These are phyloP conservation scores for Ibidorhyncha struthersii DNA, from an alignment of 2,113 vertebrate genomes.

Conservation along the genomic window DNA sequence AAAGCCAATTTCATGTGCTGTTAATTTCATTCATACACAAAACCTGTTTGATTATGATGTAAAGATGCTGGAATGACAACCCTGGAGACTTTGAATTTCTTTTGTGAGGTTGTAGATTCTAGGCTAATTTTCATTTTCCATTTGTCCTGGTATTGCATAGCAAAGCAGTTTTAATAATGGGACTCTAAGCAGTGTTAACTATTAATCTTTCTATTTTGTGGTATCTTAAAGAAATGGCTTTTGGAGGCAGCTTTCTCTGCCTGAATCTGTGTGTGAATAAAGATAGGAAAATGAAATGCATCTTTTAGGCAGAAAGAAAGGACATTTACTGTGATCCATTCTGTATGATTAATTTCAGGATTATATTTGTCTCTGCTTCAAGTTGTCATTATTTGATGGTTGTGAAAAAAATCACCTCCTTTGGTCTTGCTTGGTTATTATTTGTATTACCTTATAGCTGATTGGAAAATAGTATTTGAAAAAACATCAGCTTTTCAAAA, in stretches of 20 bases:
- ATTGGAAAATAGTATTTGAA: background rate
- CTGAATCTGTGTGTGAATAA: constrained; percentile 4
- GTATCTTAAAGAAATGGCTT: constrained; percentile 40
- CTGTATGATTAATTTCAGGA: constrained; percentile 5
- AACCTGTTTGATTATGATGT: constrained; percentile 54
- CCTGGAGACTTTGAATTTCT: constrained; percentile 5
- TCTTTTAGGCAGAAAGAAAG: constrained; percentile 4
- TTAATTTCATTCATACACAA: constrained; percentile 79
- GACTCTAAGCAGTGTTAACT: background rate
- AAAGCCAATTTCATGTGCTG: constrained; percentile 83
- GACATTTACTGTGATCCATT: background rate
- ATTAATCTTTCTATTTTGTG: constrained; percentile 57
- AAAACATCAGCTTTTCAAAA: background rate
- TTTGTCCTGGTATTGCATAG: constrained; percentile 59
- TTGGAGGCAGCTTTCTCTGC: background rate
- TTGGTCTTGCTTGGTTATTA: background rate
- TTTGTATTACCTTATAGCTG: background rate
- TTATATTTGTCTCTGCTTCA: background rate
- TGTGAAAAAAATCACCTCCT: background rate
- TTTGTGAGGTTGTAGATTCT: constrained; percentile 44
- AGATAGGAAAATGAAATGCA: constrained; percentile 35
- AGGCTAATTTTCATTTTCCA: constrained; percentile 62
- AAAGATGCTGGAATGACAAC: constrained; percentile 58
- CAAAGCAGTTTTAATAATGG: constrained; percentile 60
- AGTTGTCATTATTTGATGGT: constrained; percentile 15